phyloP scores from a whole-genome alignment of 2,888 invertebrate species.

The Callyntrura guangdongensis region DNA sequence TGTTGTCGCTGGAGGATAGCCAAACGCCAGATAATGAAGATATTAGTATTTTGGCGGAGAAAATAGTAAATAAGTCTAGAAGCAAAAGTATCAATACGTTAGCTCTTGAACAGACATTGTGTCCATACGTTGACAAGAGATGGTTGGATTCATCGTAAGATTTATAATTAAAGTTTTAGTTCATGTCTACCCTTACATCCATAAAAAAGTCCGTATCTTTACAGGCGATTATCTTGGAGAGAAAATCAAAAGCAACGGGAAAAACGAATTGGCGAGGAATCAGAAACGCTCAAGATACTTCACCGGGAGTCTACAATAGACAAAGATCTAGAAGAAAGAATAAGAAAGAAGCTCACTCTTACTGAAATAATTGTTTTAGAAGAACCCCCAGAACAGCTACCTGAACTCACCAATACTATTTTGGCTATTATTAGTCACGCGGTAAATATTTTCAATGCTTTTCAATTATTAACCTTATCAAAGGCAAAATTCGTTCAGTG shows the following conservation, averaged over 20 bases:
- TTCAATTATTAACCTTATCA: too few species aligned
- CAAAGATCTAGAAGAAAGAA: slow-evolving; percentile 86
- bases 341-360: slow-evolving; percentile 86
- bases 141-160: slow-evolving; percentile 78
- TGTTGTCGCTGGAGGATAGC: background rate
- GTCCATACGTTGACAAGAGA: slow-evolving; percentile 59
- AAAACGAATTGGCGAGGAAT: slow-evolving; percentile 65
- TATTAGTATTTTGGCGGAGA: slow-evolving; percentile 71
- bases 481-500: too few species aligned
- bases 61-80: slow-evolving; percentile 65
- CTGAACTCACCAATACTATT: slow-evolving; percentile 90
- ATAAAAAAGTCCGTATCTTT: too few species aligned
- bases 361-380: slow-evolving; percentile 87
- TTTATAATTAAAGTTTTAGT: background rate
- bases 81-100: slow-evolving; percentile 67
- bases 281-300: slow-evolving; percentile 74
- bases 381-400: slow-evolving; percentile 87
- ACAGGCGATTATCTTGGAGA: slow-evolving; percentile 54
- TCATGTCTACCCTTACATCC: too few species aligned
- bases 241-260: slow-evolving; percentile 64
- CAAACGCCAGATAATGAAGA: slow-evolving; percentile 53
- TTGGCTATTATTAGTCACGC: slow-evolving; percentile 86
- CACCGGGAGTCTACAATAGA: slow-evolving; percentile 79
- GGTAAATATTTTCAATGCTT: slow-evolving; percentile 70
- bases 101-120: slow-evolving; percentile 75